phyloP scores from a whole-genome alignment of 2,797 vertebrate species.

The Fratercula arctica region DNA sequence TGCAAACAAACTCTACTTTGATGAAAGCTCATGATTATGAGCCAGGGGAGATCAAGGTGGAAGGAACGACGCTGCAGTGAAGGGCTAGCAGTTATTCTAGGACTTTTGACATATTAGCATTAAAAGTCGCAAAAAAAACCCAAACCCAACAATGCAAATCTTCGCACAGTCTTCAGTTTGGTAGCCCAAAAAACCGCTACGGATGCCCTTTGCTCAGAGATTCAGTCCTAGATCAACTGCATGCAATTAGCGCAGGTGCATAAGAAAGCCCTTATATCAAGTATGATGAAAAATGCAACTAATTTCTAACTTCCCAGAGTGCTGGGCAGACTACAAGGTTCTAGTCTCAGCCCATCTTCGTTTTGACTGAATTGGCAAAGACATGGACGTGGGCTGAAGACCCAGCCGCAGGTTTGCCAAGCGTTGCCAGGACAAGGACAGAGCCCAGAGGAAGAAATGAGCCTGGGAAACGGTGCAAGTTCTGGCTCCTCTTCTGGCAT shows the following conservation, averaged over 20 bases:
- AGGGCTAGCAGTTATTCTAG: neutral
- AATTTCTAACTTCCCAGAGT: neutral
- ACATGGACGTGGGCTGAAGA: neutral
- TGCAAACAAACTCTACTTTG: neutral
- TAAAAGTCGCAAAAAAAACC: neutral
- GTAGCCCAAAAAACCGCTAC: neutral
- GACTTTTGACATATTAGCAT: neutral
- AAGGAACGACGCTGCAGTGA: neutral
- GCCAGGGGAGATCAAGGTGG: neutral
- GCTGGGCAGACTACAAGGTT: neutral
- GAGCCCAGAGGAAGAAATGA: neutral
- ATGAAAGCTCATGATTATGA: neutral
- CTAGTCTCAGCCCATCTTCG: neutral
- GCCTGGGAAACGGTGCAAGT: neutral
- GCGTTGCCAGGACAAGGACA: neutral
- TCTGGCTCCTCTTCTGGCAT: neutral
- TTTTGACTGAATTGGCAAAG: neutral
- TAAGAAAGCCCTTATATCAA: neutral
- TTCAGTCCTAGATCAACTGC: neutral
- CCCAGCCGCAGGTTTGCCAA: neutral
- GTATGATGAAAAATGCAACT: neutral
- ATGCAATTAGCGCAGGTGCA: neutral
- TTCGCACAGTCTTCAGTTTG: neutral
- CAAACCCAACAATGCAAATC: neutral
- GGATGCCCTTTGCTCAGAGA: neutral